A percentile compares a stretch with the other conserved stretches of the same genome.
These are phyloP conservation scores for Ctenosaura bakeri DNA, from an alignment of 2,797 vertebrate genomes.

Conservation along the genomic window DNA sequence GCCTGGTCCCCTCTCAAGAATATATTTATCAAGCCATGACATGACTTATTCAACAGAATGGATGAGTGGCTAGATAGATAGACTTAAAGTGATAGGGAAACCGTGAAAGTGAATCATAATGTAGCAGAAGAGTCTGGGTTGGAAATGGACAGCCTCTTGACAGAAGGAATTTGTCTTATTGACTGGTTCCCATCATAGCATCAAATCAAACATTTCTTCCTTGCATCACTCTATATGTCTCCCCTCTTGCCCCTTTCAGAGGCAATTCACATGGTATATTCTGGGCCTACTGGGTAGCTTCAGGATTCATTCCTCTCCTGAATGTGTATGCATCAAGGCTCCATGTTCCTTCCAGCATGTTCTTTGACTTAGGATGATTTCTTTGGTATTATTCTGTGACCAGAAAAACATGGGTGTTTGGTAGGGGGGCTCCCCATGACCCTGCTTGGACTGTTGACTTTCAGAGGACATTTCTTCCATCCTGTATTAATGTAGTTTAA, in stretches of 20 bases:
- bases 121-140: neutral
- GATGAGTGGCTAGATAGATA: conserved; percentile 33
- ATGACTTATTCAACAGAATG: conserved; percentile 48
- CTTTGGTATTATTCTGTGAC: neutral
- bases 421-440: too few species aligned
- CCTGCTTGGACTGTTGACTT: neutral
- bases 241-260: neutral
- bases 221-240: conserved; percentile 11
- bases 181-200: neutral
- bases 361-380: neutral
- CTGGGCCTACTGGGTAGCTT: neutral
- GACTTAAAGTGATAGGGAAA: conserved; percentile 34
- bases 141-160: neutral
- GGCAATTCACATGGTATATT: neutral
- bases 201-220: neutral
- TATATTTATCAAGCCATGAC: conserved; percentile 57
- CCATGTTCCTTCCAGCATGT: neutral
- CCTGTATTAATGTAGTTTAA: neutral
- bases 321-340: neutral
- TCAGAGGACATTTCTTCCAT: neutral
- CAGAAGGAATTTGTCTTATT: neutral
- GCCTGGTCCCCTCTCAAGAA: conserved; percentile 48
- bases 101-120: neutral
- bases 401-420: neutral
- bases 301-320: neutral